Percentiles rank a stretch among this genome's conserved stretches.
These are phyloP conservation scores for Poicephalus meyeri DNA, from an alignment of 2,113 vertebrate species.

Conservation along the genomic window DNA sequence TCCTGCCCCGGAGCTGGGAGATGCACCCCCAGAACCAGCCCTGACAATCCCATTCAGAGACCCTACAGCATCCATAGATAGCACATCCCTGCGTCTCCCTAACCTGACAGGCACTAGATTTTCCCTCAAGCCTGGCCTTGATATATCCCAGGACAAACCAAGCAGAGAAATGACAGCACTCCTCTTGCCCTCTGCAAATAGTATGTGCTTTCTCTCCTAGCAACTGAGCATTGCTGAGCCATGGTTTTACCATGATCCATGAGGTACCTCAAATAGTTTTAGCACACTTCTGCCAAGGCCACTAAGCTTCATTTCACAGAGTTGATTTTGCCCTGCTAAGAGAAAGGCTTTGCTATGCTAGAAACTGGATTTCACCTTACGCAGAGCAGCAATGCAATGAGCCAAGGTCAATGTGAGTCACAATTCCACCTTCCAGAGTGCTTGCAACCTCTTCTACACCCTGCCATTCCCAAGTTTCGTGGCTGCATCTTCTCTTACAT, in stretches of 20 bases:
- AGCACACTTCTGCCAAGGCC: background rate
- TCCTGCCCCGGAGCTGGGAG: background rate
- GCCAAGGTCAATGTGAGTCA: background rate
- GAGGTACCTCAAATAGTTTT: background rate
- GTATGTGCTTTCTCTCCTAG: background rate
- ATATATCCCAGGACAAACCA: rapidly evolving
- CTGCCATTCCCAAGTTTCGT: background rate
- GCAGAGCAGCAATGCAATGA: background rate
- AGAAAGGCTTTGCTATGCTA: background rate
- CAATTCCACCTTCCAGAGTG: background rate
- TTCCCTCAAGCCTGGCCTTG: background rate
- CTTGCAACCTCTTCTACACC: background rate
- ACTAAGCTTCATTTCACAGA: background rate
- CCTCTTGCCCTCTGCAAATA: background rate
- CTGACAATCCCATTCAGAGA: background rate
- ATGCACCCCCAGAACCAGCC: background rate
- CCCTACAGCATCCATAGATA: background rate
- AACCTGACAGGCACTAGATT: background rate
- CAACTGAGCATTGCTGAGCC: background rate
- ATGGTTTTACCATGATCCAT: rapidly evolving
- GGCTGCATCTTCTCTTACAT: background rate
- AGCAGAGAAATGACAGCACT: rapidly evolving
- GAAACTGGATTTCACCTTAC: background rate
- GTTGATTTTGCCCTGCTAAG: background rate
- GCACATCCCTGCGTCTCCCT: background rate